Evolutionary conservation across 1,140 invertebrate species (phyloP), one percentile per base, ranked within the genome.

Genomic region (Nilaparvata lugens): DNA sequence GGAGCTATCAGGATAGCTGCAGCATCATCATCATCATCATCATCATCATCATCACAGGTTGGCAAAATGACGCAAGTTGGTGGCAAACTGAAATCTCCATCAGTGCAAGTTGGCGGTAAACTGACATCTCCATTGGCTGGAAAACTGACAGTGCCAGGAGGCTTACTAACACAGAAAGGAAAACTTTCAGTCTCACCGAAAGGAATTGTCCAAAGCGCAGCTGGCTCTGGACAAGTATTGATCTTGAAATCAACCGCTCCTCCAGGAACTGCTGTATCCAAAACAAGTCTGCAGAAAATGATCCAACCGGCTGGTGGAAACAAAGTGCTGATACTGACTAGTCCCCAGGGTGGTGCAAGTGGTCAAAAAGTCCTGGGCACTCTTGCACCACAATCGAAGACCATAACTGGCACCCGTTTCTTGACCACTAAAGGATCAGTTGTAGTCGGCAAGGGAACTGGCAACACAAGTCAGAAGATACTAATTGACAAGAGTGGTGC

Each of bases 311-410:
- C 24, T 14, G 59, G 40, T 7, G 31, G 31, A 2, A 35, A 35
- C 31, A 60, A 80, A 45, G 76, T 82, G 9, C 80, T 83, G 78
- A 80, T 82, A 35, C 74, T 83, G 24, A 82, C 80, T 0, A 79
- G 81, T 64, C 73, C 78, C 38, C 79, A 52, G 45, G 24, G 45
- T 9, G 45, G 11, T 18, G 11, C 81, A 63, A 78, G 79, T 38
- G 72, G 76, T 23, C 78, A 80, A 60, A 78, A 78, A 24, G 72
- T 76, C 63, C 75, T 56, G 11, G 11, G 80, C 56, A 70, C 81
- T 2, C 66, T 83, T 14, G 80, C 78, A 31, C 76, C 81, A 2
- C 77, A 78, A 65, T 79, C 81, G 63, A 78, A 81, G 62, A 79
- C 78, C 68, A 21, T 62, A 14, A 42, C 54, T 2, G 42, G 54